Evolutionary conservation across 2,113 vertebrate genomes (phyloP).

Genomic region (Melozone crissalis): DNA sequence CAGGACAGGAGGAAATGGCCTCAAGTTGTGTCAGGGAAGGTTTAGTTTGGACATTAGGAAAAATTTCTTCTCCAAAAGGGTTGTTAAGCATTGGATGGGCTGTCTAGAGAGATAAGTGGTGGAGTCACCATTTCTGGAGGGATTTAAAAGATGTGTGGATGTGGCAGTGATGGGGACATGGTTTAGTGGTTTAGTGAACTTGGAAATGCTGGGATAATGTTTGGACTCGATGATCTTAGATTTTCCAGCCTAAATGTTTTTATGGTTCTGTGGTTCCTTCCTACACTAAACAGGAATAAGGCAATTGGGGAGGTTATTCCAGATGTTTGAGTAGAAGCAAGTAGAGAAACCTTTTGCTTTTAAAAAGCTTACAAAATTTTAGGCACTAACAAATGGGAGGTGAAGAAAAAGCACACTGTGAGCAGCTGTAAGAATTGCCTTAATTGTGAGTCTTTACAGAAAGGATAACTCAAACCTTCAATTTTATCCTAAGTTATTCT

Average conservation of each 20-base stretch:
- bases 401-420: not conserved
- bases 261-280: not conserved
- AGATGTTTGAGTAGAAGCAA: not conserved
- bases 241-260: not conserved
- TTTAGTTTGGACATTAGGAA: not conserved
- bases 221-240: rapidly evolving
- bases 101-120: not conserved
- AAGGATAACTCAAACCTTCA: conserved; percentile 7
- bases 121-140: not conserved
- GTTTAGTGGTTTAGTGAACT: not conserved
- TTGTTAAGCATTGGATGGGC: not conserved
- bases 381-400: not conserved
- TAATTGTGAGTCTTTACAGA: not conserved
- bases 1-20: not conserved
- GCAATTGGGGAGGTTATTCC: not conserved
- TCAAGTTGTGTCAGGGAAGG: not conserved
- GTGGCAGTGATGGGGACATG: not conserved
- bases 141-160: not conserved
- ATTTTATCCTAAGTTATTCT: not conserved
- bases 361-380: not conserved
- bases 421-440: not conserved
- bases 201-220: not conserved
- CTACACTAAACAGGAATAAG: not conserved
- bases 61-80: not conserved
- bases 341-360: not conserved